Evolutionary conservation across 1,140 invertebrate species (phyloP).

Genomic region (Halictus rubicundus): DNA sequence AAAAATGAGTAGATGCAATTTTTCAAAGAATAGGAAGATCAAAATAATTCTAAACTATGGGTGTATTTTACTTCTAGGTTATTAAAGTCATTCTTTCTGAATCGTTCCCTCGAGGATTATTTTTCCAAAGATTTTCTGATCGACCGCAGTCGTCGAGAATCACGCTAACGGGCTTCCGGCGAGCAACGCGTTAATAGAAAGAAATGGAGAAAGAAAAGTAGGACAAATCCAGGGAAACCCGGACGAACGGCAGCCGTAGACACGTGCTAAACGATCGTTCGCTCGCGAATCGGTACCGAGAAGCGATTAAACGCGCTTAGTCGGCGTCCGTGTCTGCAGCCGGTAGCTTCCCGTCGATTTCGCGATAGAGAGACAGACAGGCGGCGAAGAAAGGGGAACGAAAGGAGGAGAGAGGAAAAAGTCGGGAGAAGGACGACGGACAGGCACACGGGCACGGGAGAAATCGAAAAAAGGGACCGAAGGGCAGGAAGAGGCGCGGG

Average conservation of each 20-base stretch:
- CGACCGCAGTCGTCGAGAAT: no score
- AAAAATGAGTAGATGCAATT: no score
- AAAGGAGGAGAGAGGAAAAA: not conserved
- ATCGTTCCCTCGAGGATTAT: no score
- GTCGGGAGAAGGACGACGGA: not conserved
- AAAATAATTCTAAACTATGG: no score
- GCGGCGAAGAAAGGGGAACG: not conserved
- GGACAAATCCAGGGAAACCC: no score
- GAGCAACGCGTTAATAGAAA: no score
- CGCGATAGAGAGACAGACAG: not conserved
- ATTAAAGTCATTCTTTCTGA: no score
- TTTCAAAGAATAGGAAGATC: no score
- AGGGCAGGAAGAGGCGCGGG: not conserved
- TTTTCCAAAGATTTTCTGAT: no score
- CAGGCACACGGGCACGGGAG: not conserved
- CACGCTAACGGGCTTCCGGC: no score
- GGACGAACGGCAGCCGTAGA: not conserved
- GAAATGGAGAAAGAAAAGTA: no score
- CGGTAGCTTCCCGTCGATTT: not conserved
- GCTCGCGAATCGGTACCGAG: not conserved
- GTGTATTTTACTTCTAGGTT: no score
- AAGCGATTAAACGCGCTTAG: conserved; percentile 6
- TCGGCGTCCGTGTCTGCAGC: not conserved
- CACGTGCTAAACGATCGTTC: conserved; percentile 31
- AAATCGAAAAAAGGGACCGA: not conserved